Evolutionary conservation across 2,888 invertebrate species (phyloP), one percentile per base, ranked within the genome.

Genomic region (Zhengitettix transpicula): DNA sequence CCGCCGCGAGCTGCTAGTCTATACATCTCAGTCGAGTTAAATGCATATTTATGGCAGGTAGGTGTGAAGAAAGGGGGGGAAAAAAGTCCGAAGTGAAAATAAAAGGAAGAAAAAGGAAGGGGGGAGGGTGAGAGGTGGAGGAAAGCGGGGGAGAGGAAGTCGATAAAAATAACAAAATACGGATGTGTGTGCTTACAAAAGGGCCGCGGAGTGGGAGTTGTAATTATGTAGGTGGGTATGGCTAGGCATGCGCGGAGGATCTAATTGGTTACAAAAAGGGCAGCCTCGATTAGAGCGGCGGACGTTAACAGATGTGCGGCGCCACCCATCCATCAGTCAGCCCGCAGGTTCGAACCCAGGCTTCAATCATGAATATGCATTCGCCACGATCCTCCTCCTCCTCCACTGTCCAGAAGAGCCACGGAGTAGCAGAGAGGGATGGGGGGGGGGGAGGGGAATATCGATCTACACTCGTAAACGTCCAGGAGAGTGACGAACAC

Each of bases 151-250:
- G 47, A 8, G 14, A 8, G n/a, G 47, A 12, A 14, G 14, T n/a
- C 47, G 47, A 47, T 47, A 47, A 47, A 47, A 47, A 47, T 47
- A 47, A 47, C 47, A 47, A n/a, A 47, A 47, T n/a, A 47, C 47
- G 47, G 47, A 47, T 12, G 47, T 12, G n/a, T 47, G 47, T 47
- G 47, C 47, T 47, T 47, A 47, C 47, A 47, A 47, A n/a, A 47
- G 47, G 28, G 47, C 47, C n/a, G 47, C 47, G 47, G 47, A 47
- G 47, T 28, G 47, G 47, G 42, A 58, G 60, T 53, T 44, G 56
- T 60, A 60, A 60, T 60, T 60, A 60, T 57, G 52, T 54, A 53
- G 60, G 57, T 57, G 60, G 60, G 60, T 51, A 60, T 54, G 60
- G 57, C 55, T 41, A 44, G 15, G 60, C 60, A 60, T 60, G 60